Evolutionary conservation across 2,113 vertebrate species (phyloP).

Genomic region (Mus pahari): DNA sequence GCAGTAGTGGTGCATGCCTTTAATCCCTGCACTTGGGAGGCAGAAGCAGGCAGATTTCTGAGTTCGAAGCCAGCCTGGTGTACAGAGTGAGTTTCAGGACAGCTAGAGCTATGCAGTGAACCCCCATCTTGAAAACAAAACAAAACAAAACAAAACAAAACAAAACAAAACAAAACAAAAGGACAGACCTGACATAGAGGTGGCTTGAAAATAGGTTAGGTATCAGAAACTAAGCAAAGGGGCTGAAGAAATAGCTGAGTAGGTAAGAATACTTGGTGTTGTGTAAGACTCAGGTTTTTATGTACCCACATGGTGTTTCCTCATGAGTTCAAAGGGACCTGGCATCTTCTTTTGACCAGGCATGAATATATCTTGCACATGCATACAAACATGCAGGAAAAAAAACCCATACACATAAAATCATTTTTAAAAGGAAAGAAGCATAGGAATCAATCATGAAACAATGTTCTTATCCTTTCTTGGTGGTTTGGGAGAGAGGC

Average conservation of each 20-base stretch:
- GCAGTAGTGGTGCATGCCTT: no score
- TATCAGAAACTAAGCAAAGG: not conserved
- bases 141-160: no score
- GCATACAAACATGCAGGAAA: not conserved
- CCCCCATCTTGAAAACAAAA: no score
- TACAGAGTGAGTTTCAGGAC: no score
- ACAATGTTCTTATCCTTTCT: not conserved
- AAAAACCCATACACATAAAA: not conserved
- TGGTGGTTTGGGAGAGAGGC: not conserved
- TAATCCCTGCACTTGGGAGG: no score
- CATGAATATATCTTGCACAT: not conserved
- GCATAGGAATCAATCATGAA: not conserved
- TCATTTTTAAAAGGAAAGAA: not conserved
- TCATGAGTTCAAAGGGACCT: not conserved
- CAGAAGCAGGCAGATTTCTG: no score
- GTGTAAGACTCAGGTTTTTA: not conserved
- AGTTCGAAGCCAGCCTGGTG: no score
- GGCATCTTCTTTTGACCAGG: not conserved
- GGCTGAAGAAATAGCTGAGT: not conserved
- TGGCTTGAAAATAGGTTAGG: not conserved
- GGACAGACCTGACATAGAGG: not conserved
- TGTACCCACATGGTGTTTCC: not conserved
- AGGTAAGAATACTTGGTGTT: not conserved
- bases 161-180: not conserved
- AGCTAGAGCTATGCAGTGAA: no score